Evolutionary conservation across 1,140 invertebrate species (phyloP).

Genomic region (Zaprionus camerounensis): DNA sequence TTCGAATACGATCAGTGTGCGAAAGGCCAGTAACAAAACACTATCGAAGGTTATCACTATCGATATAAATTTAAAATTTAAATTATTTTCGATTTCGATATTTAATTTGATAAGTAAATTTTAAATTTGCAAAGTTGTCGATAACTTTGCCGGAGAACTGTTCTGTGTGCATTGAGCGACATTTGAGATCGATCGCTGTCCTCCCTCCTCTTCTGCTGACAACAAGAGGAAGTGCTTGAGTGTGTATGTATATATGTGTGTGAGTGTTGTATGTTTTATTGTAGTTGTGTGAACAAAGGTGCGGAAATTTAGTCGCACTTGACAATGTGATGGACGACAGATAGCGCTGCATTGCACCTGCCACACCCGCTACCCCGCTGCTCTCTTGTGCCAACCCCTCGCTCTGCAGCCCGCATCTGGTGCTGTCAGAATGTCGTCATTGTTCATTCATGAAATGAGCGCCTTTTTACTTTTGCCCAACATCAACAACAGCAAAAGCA

Average conservation of each 20-base stretch:
- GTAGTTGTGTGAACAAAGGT: constrained; percentile 37
- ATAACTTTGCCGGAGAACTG: background rate
- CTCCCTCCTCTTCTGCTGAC: background rate
- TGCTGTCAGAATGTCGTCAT: constrained; percentile 81
- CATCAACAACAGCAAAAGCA: constrained; percentile 33
- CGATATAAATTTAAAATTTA: no score
- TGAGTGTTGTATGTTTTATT: background rate
- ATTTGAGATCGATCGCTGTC: background rate
- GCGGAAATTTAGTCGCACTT: constrained; percentile 68
- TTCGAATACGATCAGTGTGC: no score
- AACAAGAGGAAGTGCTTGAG: background rate
- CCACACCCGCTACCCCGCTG: background rate
- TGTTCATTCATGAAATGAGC: constrained; percentile 82
- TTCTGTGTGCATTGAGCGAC: background rate
- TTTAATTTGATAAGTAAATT: background rate
- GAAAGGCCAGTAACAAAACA: no score
- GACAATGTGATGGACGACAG: constrained; percentile 75
- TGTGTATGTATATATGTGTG: background rate
- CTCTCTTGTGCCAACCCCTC: background rate
- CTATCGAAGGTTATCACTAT: no score
- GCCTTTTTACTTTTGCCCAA: constrained; percentile 66
- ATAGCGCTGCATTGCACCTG: constrained; percentile 58
- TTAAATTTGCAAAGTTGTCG: background rate
- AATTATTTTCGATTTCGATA: background rate
- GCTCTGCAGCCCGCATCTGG: constrained; percentile 11